A percentile compares a stretch with the other conserved stretches of the same genome.
phyloP scores from a whole-genome alignment of 2,113 vertebrate species.

The cat (Felis catus) region F.catus_Fca126_mat1.0 CM031423.1:55416501-55417000 shows the following conservation, averaged over 20 bases:
- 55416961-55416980: neutral
- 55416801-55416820: neutral
- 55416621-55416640: neutral
- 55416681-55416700: neutral
- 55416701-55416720: neutral
- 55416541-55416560: neutral
- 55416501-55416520: neutral
- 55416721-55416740: neutral
- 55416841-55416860: neutral
- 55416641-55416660: neutral
- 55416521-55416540: neutral
- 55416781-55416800: neutral
- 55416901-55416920: neutral
- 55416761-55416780: neutral
- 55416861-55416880: neutral
- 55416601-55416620: neutral
- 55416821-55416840: neutral
- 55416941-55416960: neutral
- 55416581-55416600: neutral
- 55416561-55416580: neutral
- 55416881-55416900: neutral
- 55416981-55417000: neutral
- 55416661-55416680: neutral
- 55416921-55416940: neutral
- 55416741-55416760: neutral